Conservation (phyloP, 2,888 invertebrate genomes). For the Drosophila recens region DNA sequence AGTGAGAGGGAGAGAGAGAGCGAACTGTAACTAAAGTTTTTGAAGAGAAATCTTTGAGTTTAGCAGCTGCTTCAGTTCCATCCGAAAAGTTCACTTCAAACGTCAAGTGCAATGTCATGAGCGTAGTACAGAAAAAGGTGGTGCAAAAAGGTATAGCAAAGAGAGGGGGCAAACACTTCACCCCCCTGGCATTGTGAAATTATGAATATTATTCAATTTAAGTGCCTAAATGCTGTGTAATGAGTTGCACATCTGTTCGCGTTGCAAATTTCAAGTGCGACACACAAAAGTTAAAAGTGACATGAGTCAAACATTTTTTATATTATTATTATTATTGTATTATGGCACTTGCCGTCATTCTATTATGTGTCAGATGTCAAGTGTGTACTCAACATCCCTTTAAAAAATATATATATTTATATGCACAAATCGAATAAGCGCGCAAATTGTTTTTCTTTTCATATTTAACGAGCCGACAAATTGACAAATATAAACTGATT, state of each 20-base stretch:
- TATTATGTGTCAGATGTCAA: slow-evolving; percentile 81
- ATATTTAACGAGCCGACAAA: slow-evolving; percentile 47
- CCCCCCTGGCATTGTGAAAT: slow-evolving; percentile 43
- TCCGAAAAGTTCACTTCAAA: slow-evolving; percentile 39
- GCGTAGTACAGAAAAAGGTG: slow-evolving; percentile 9
- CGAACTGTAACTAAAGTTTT: slow-evolving; percentile 34
- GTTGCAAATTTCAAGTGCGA: slow-evolving; percentile 25
- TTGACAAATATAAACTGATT: slow-evolving; percentile 36
- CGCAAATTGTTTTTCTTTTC: slow-evolving; percentile 47
- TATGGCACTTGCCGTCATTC: slow-evolving; percentile 58
- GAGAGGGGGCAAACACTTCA: slow-evolving; percentile 21
- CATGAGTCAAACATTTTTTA: slow-evolving; percentile 7
- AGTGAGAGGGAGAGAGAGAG: not conserved
- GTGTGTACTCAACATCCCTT: slow-evolving; percentile 60
- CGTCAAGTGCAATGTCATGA: slow-evolving; percentile 63
- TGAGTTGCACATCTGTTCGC: slow-evolving; percentile 85
- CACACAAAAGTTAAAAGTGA: slow-evolving; percentile 67
- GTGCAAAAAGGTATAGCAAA: too few species aligned
- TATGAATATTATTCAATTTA: slow-evolving; percentile 85
- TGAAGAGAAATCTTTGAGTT: slow-evolving; percentile 46
- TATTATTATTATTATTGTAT: slow-evolving; percentile 66
- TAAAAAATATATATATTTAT: slow-evolving; percentile 10
- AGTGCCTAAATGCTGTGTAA: slow-evolving; percentile 84
- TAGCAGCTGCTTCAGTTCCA: slow-evolving; percentile 60
- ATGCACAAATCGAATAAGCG: slow-evolving; percentile 44